Percentiles rank a stretch among this genome's conserved stretches.
Evolutionary conservation across 2,113 vertebrate genomes (phyloP).

Genomic region (Notarius lentiginosus): DNA sequence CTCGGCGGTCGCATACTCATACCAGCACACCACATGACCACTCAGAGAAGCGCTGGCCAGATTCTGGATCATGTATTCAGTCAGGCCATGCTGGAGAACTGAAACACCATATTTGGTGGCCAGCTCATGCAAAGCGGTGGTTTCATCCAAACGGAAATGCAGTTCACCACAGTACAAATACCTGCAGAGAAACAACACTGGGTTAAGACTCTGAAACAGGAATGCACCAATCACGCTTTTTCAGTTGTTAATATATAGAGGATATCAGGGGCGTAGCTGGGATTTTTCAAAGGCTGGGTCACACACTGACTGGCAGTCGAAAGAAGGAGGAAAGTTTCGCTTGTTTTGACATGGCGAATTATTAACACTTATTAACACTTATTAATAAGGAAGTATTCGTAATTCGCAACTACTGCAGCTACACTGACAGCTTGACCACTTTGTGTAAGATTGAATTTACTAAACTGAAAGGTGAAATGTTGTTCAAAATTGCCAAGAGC

Average conservation of each 20-base stretch:
- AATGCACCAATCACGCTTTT: background rate
- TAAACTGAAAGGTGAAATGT: too few relatives aligned
- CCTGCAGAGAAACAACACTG: slow-evolving; percentile 65
- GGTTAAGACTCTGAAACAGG: background rate
- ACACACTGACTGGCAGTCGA: too few relatives aligned
- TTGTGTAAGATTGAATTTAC: too few relatives aligned
- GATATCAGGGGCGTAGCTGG: too few relatives aligned
- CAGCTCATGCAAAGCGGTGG: slow-evolving; percentile 84
- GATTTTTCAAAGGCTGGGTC: too few relatives aligned
- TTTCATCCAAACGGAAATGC: slow-evolving; percentile 82
- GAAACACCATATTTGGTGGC: slow-evolving; percentile 85
- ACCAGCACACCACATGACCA: slow-evolving; percentile 89
- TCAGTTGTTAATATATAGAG: background rate
- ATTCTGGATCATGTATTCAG: slow-evolving; percentile 87
- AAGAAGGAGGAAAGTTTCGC: too few relatives aligned
- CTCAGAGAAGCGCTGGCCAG: slow-evolving; percentile 79
- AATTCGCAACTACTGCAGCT: too few relatives aligned
- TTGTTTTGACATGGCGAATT: too few relatives aligned
- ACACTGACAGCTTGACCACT: too few relatives aligned
- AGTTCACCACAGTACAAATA: slow-evolving; percentile 93
- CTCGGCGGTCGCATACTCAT: slow-evolving; percentile 81
- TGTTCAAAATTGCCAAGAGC: too few relatives aligned
- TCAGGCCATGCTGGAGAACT: slow-evolving; percentile 81
- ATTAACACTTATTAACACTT: too few relatives aligned
- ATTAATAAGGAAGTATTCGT: too few relatives aligned